A percentile compares a stretch with the other conserved stretches of the same genome.
Conservation (phyloP, 2,888 invertebrate species). For the Eupeodes latifasciatus region DNA sequence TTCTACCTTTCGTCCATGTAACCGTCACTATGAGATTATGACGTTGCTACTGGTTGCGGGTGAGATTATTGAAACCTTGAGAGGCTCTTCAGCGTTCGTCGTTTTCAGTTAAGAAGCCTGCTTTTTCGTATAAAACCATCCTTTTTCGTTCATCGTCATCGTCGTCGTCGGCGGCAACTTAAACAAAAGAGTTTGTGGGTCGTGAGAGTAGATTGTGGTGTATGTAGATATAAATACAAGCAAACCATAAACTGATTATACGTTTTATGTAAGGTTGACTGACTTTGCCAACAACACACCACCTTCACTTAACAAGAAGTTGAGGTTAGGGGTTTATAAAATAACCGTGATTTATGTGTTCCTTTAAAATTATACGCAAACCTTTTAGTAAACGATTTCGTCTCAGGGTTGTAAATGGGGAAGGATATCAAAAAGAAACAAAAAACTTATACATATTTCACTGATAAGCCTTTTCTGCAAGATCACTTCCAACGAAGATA, state of each 20-base stretch:
- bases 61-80: constrained; percentile 64
- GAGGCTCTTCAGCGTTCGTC: constrained; percentile 43
- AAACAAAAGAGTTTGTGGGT: constrained; percentile 49
- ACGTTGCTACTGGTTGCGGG: constrained; percentile 42
- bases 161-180: constrained; percentile 33
- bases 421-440: constrained; percentile 9
- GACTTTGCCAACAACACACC: constrained; percentile 25
- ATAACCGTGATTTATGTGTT: constrained; percentile 64
- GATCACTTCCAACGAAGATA: constrained; percentile 58
- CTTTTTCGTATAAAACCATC: constrained; percentile 56
- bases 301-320: constrained; percentile 23
- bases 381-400: constrained; percentile 58
- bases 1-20: constrained; percentile 57
- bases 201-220: not conserved
- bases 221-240: constrained; percentile 17
- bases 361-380: constrained; percentile 60
- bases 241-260: constrained; percentile 51
- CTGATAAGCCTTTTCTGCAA: constrained; percentile 40
- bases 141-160: constrained; percentile 7
- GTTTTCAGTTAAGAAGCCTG: constrained; percentile 49
- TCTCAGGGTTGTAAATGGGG: not conserved
- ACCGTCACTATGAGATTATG: constrained; percentile 21
- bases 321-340: constrained; percentile 18
- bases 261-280: constrained; percentile 30
- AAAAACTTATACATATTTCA: not conserved